Conservation (phyloP, 2,888 invertebrate species). For the Drosophila kokeensis region DNA sequence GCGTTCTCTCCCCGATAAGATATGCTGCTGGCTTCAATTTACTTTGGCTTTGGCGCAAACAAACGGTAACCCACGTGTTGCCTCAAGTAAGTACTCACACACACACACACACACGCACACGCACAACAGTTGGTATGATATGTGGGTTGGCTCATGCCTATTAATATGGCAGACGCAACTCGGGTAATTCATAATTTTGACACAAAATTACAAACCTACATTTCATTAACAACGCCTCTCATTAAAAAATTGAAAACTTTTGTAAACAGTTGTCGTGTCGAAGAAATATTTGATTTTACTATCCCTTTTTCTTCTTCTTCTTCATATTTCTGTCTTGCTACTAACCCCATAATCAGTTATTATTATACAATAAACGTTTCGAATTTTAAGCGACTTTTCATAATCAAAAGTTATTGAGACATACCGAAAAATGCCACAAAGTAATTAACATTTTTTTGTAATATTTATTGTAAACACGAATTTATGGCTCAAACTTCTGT, state of each 20-base stretch:
- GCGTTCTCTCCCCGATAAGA: conserved; percentile 45
- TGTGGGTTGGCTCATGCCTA: conserved; percentile 51
- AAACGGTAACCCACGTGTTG: conserved; percentile 38
- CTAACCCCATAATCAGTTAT: not conserved
- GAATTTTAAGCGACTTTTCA: not conserved
- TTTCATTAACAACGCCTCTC: conserved; percentile 30
- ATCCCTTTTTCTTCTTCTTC: not conserved
- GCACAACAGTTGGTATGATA: conserved; percentile 13
- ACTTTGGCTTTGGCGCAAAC: conserved; percentile 8
- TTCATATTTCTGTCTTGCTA: not conserved
- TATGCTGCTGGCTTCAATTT: conserved; percentile 37
- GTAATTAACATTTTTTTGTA: not conserved
- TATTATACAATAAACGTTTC: not conserved
- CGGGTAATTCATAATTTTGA: conserved; percentile 64
- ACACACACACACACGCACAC: not conserved
- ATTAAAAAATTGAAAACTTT: not conserved
- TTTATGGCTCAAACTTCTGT: not conserved
- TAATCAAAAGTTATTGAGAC: not conserved
- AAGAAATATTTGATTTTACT: not conserved
- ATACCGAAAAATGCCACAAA: not conserved
- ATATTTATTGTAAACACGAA: not conserved
- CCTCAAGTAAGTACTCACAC: not conserved
- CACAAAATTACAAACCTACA: conserved; percentile 43
- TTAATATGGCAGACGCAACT: conserved; percentile 50
- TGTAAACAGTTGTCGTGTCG: conserved; percentile 7